phyloP scores from a whole-genome alignment of 2,113 vertebrate species.

The Catharus bicknelli region DNA sequence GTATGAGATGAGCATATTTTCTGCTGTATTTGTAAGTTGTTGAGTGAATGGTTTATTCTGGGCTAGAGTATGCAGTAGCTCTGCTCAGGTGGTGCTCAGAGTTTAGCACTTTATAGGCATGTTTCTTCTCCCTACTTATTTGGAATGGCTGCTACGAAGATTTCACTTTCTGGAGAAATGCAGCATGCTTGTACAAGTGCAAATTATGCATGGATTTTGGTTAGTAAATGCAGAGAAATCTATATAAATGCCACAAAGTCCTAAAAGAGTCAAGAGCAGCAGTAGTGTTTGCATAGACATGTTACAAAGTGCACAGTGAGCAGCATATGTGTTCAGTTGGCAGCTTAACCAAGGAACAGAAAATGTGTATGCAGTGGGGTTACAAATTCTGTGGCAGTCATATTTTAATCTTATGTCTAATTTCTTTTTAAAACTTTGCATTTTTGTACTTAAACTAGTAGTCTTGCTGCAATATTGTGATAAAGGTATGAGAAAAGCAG shows the following conservation, averaged over 20 bases:
- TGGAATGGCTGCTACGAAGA: background rate
- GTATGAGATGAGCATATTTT: background rate
- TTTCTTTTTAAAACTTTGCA: background rate
- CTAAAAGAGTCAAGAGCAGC: background rate
- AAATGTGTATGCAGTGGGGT: accelerated
- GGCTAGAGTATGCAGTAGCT: background rate
- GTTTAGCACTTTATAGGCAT: background rate
- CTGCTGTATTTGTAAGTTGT: accelerated
- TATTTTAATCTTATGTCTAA: background rate
- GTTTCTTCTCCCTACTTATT: background rate
- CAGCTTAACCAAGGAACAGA: background rate
- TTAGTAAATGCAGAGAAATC: background rate
- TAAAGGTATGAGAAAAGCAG: background rate
- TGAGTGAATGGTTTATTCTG: background rate
- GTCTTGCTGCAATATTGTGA: background rate
- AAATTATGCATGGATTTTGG: background rate
- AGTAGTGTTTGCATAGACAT: background rate
- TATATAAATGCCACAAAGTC: background rate
- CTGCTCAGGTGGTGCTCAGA: background rate
- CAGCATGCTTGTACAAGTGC: background rate
- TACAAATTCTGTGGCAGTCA: background rate
- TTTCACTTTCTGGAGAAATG: background rate
- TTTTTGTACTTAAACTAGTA: background rate
- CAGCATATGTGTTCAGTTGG: background rate
- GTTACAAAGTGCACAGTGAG: background rate